phyloP scores from a whole-genome alignment of 2,888 invertebrate genomes.

The Pardosa pseudoannulata region DNA sequence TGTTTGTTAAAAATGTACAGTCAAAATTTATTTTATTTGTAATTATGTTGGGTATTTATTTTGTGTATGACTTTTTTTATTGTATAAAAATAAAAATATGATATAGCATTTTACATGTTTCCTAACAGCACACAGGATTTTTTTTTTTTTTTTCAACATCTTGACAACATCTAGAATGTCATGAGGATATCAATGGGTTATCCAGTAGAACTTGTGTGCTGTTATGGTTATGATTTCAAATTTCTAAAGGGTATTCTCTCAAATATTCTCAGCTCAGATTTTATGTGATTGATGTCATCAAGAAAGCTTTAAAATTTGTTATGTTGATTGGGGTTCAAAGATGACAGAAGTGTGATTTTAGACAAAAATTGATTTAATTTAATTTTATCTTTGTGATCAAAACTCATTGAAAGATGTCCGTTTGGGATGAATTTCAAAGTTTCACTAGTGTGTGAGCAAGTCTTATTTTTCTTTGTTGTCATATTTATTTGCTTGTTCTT shows the following conservation, averaged over 20 bases:
- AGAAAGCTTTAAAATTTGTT: neutral
- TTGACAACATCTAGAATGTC: too few species aligned
- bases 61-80: slow-evolving; percentile 4
- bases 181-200: too few species aligned
- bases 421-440: too few species aligned
- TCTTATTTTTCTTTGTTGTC: too few species aligned
- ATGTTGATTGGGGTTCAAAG: neutral
- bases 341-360: neutral
- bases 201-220: too few species aligned
- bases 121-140: too few species aligned
- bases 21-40: slow-evolving; percentile 10
- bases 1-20: slow-evolving; percentile 6
- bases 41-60: neutral
- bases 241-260: neutral
- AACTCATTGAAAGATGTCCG: neutral
- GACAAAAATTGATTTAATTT: neutral
- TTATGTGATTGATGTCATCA: neutral
- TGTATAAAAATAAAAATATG: neutral
- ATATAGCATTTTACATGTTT: neutral
- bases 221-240: neutral
- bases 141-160: too few species aligned
- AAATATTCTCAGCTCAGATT: neutral
- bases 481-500: too few species aligned
- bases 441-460: too few species aligned
- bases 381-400: neutral